A percentile compares a stretch with the other conserved stretches of the same genome.
Conservation (phyloP, 2,888 invertebrate genomes). For the Allophyes oxyacanthae region DNA sequence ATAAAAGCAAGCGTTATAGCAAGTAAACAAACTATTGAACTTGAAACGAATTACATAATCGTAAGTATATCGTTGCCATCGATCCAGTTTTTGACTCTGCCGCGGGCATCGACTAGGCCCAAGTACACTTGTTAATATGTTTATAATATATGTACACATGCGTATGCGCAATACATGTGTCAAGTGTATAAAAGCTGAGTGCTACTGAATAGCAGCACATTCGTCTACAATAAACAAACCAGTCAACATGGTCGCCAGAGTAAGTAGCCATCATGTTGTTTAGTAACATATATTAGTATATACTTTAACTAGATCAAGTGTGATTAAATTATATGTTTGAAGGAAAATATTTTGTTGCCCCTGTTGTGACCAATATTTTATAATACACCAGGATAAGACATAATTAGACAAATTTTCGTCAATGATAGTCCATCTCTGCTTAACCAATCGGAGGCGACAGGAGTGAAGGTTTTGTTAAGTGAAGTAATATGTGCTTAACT, state of each 20-base stretch:
- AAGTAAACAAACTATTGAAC: conserved; percentile 48
- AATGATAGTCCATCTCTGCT: too few relatives aligned
- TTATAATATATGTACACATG: conserved; percentile 48
- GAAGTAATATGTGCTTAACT: too few relatives aligned
- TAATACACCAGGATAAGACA: too few relatives aligned
- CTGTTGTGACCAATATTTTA: not conserved
- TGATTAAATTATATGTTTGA: not conserved
- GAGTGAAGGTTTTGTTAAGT: too few relatives aligned
- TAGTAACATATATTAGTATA: not conserved
- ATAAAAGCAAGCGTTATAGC: conserved; percentile 4
- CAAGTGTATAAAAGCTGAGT: conserved; percentile 75
- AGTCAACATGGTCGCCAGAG: conserved; percentile 83
- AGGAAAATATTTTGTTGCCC: not conserved
- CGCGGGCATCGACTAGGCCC: conserved; percentile 52
- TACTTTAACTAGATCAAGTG: not conserved
- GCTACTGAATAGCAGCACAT: conserved; percentile 62
- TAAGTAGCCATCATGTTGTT: conserved; percentile 64
- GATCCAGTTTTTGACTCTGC: conserved; percentile 58
- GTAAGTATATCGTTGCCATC: conserved; percentile 26
- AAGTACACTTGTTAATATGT: conserved; percentile 41
- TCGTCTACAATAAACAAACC: conserved; percentile 69
- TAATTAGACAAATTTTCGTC: too few relatives aligned
- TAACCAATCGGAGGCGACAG: too few relatives aligned
- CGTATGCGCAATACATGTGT: conserved; percentile 48
- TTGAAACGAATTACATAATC: conserved; percentile 52